These are phyloP conservation scores for Acromyrmex charruanus DNA, from an alignment of 1,140 invertebrate species.

Conservation along the genomic window DNA sequence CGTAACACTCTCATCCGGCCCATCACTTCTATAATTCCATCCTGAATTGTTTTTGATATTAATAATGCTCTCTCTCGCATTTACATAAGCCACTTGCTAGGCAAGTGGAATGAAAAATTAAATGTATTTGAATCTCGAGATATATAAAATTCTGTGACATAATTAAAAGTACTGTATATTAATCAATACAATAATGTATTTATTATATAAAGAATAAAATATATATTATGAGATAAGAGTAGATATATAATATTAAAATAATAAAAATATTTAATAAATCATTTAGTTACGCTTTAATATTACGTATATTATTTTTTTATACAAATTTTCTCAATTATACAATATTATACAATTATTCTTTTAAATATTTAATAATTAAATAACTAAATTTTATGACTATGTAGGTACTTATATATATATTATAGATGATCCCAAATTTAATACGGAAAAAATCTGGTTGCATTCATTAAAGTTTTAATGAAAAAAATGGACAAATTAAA, in stretches of 20 bases:
- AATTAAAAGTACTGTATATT: background rate
- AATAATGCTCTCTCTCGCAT: background rate
- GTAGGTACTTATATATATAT: no score
- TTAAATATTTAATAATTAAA: no score
- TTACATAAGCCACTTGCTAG: background rate
- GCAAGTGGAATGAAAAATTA: background rate
- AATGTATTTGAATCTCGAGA: background rate
- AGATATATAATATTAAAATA: no score
- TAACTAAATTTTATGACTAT: no score
- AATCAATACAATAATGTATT: background rate
- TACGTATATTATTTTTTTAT: background rate
- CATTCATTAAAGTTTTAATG: no score
- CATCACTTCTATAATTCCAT: background rate
- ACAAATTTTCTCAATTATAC: background rate
- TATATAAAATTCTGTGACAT: background rate
- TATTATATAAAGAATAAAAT: background rate
- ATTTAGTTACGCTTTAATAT: background rate
- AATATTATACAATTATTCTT: no score
- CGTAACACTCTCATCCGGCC: background rate
- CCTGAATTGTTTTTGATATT: background rate
- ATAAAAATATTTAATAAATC: no score
- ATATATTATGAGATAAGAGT: background rate
- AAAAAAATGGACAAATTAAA: no score
- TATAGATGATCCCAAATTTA: no score
- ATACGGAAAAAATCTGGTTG: no score